phyloP scores from a whole-genome alignment of 2,797 vertebrate genomes.

The Neosilurus mollespiculum region DNA sequence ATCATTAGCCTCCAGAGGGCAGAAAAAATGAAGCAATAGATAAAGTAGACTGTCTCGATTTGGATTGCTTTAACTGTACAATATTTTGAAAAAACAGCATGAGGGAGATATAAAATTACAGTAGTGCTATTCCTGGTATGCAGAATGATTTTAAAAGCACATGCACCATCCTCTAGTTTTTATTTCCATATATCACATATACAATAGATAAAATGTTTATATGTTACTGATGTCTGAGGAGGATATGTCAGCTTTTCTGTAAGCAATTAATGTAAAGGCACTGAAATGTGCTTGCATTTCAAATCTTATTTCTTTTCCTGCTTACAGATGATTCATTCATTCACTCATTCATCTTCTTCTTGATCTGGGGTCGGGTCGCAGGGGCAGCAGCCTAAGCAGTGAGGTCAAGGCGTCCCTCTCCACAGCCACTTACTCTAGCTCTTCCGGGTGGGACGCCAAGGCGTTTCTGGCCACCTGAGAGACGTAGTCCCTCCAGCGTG shows the following conservation, averaged over 20 bases:
- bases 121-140: background rate
- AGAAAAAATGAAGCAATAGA: constrained; percentile 8
- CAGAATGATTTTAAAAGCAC: background rate
- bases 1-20: constrained; percentile 22
- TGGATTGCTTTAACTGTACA: background rate
- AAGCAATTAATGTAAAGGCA: background rate
- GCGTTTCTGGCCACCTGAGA: no score
- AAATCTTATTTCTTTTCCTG: background rate
- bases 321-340: background rate
- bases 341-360: no score
- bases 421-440: no score
- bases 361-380: no score
- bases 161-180: background rate
- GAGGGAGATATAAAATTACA: background rate
- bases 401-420: no score
- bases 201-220: background rate
- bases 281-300: background rate
- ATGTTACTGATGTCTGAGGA: background rate
- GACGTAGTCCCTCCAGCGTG: no score
- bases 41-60: background rate
- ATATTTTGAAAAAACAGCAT: background rate
- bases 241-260: background rate
- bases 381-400: no score
- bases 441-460: no score
- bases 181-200: no score